phyloP scores from a whole-genome alignment of 1,140 invertebrate species.

The Lerema accius region DNA sequence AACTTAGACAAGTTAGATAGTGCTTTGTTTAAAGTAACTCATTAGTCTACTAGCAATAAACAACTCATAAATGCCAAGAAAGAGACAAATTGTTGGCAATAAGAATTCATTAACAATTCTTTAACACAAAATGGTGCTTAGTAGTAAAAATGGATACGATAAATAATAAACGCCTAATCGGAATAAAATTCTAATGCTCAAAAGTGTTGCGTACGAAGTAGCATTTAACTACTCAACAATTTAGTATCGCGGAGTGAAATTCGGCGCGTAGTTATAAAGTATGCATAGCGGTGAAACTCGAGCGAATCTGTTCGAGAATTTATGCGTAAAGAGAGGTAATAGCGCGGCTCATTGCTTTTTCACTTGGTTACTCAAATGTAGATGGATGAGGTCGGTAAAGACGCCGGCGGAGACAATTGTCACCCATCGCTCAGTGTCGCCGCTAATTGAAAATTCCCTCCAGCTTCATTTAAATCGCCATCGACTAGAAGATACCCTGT shows the following conservation, averaged over 20 bases:
- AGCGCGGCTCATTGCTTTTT: slow-evolving; percentile 79
- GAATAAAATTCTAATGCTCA: neutral
- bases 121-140: no score
- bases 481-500: slow-evolving; percentile 61
- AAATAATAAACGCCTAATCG: no score
- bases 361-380: slow-evolving; percentile 81
- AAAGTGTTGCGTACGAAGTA: neutral
- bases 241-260: slow-evolving; percentile 30
- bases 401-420: slow-evolving; percentile 72
- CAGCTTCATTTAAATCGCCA: slow-evolving; percentile 76
- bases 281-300: slow-evolving; percentile 33
- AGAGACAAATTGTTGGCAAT: no score
- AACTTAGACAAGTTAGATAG: no score
- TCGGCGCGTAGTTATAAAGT: slow-evolving; percentile 29
- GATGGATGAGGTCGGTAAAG: slow-evolving; percentile 72
- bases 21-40: no score
- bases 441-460: slow-evolving; percentile 79
- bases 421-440: slow-evolving; percentile 76
- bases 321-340: slow-evolving; percentile 76
- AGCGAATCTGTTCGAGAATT: slow-evolving; percentile 63
- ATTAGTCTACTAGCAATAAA: no score
- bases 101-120: no score
- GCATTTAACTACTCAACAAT: slow-evolving; percentile 21
- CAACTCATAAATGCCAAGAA: no score
- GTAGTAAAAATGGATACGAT: no score